Base-by-base conservation (phyloP, 2,113 vertebrate genomes). In the Penelope pileata region DNA sequence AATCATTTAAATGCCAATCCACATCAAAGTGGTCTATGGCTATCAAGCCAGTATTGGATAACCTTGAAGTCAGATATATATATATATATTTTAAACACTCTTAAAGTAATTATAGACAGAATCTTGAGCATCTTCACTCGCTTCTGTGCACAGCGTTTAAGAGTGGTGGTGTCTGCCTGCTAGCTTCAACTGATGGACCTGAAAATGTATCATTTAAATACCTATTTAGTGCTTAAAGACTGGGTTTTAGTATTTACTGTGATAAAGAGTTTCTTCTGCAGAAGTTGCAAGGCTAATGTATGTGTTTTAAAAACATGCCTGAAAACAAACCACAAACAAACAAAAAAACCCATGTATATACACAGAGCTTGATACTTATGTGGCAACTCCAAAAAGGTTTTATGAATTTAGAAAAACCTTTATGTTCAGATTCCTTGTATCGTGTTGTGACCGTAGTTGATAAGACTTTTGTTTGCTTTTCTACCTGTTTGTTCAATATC, bases 1-100 rank as follows among this genome's bases (percentile, higher is more conserved):
- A 92, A 78, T 68, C 6, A 32, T 82, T 58, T 47, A 84, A 93
- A 85, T 82, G 77, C 48, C 54, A 87, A 29, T 90, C 94, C 79
- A 88, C 63, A 83, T 91, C 63, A 89, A 79, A 95, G 85, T 70
- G 11, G 51, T 90, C 45, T 67, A 2, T 77, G 38, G 27, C 45
- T 90, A 43, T 94, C 76, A 74, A 34, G 70, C n/a, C 27, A 59
- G 0, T 74, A n/a, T 63, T 70, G 78, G 23, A 48, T 76, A 83
- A 59, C 63, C 80, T 77, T 50, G 75, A 83, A 94, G 79, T 82
- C 47, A 75, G 70, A 68, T 73, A 73, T 7, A 24, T 5, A 10
- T 92, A 89, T 32, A 0, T 29, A 38, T 67, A 40, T 63, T 0
- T 32, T 45, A 70, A 51, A 15, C 21, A 30, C 3, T 67, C 56